A percentile compares a stretch with the other conserved stretches of the same genome.
Evolutionary conservation across 1,140 invertebrate species (phyloP).

Genomic region (Atta texana): DNA sequence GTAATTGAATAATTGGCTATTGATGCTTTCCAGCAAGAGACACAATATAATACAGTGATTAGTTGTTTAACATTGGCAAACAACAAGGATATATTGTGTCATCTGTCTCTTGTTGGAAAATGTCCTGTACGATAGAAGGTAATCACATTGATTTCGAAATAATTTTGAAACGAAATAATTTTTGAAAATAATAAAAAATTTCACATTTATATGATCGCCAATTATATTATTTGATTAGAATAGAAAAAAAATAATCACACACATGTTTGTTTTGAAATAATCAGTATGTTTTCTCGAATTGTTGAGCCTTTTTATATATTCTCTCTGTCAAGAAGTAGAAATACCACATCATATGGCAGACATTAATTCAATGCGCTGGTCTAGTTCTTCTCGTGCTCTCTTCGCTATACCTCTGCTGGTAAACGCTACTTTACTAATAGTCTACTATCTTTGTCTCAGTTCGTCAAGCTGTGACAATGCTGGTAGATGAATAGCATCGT

Average conservation of each 20-base stretch:
- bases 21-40: no score
- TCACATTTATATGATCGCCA: no score
- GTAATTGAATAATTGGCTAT: neutral
- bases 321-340: constrained; percentile 9
- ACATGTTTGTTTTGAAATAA: neutral
- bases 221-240: neutral
- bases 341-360: constrained; percentile 3
- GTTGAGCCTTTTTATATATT: neutral
- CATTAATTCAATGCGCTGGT: neutral
- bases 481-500: constrained; percentile 25
- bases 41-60: no score
- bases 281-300: neutral
- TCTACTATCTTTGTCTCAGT: constrained; percentile 30
- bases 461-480: constrained; percentile 18
- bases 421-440: constrained; percentile 34
- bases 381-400: constrained; percentile 13
- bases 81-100: no score
- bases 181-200: no score
- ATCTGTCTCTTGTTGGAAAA: neutral
- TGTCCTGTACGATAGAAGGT: no score
- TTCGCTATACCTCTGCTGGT: neutral
- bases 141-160: no score
- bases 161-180: no score
- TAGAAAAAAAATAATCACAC: neutral
- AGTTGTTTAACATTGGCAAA: no score